Evolutionary conservation across 2,113 vertebrate species (phyloP), one percentile per base, ranked within the genome.

Genomic region (Anoplopoma fimbria): DNA sequence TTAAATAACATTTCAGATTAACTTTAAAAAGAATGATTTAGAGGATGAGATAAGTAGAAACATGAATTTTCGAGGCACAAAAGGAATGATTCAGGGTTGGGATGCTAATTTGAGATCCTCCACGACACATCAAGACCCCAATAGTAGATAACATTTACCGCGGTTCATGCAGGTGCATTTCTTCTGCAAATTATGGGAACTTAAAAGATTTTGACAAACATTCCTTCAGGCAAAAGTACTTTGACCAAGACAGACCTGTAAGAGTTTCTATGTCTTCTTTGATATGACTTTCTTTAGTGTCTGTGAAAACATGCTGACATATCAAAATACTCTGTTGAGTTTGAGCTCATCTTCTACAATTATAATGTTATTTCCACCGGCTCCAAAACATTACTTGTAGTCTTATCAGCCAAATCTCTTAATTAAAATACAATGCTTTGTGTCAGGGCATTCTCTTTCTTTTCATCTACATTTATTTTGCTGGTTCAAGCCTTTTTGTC

Each of bases 391-490:
- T 75, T 63, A 29, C 49, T 79, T 65, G 51, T 49, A n/a, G 4
- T 25, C 40, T 84, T 45, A 74, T 72, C 17, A 76, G 64, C 60
- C 77, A 70, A 3, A 42, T 75, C 15, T 86, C 23, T 23, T 87
- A 61, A 86, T 89, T 86, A 47, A 89, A 90, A 91, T 71, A 67
- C 67, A 84, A 62, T 33, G 34, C 49, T 69, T 87, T 84, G 76
- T 89, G 86, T 90, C 75, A 83, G 49, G 53, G 34, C 3, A 6
- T 64, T 23, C 13, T 23, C 49, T 81, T 67, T 71, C 25, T 71
- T 82, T 79, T 75, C 53, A 55, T 90, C 38, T 81, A 73, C 61
- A 62, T 69, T 70, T 89, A 84, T 90, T 91, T 88, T 76, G 75
- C 75, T 83, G 58, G 75, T 84, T 89, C 38, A 36, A 68, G 33